These are phyloP conservation scores for Manis crassicaudata DNA, from an alignment of 2,797 vertebrate species.

Conservation along the genomic window DNA sequence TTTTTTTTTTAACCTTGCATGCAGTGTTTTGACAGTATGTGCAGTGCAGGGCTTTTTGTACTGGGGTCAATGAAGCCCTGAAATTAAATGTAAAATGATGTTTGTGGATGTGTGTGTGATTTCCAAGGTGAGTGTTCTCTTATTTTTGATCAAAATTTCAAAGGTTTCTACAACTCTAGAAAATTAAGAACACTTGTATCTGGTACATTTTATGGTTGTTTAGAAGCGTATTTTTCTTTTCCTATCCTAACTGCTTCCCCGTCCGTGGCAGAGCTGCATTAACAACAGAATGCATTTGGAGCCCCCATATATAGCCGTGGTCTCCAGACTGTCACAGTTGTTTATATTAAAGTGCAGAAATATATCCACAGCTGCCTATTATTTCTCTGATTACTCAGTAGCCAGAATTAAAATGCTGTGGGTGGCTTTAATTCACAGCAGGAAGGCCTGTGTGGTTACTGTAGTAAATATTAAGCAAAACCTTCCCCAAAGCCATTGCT, in stretches of 20 bases:
- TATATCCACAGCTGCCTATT: background rate
- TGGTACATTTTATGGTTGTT: background rate
- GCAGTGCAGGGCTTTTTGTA: background rate
- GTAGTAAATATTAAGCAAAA: constrained; percentile 52
- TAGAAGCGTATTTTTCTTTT: constrained; percentile 24
- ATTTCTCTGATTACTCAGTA: constrained; percentile 13
- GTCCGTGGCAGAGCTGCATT: background rate
- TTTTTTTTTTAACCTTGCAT: background rate
- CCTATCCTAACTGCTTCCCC: background rate
- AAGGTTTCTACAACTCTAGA: background rate
- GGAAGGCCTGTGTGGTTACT: constrained; percentile 50
- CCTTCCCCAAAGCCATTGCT: constrained; percentile 39
- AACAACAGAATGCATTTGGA: constrained; percentile 1
- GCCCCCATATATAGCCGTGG: background rate
- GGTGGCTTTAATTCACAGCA: constrained; percentile 44
- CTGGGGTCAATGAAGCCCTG: background rate
- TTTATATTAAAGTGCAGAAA: constrained; percentile 18
- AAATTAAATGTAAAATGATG: background rate
- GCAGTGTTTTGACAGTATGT: background rate
- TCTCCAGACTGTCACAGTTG: constrained; percentile 6
- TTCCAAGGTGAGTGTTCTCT: background rate
- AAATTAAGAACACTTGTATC: background rate
- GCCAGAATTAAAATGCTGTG: constrained; percentile 55
- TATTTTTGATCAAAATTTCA: constrained; percentile 27
- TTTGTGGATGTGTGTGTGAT: background rate